Evolutionary conservation across 2,888 invertebrate genomes (phyloP).

Genomic region (Argyresthia goedartella): DNA sequence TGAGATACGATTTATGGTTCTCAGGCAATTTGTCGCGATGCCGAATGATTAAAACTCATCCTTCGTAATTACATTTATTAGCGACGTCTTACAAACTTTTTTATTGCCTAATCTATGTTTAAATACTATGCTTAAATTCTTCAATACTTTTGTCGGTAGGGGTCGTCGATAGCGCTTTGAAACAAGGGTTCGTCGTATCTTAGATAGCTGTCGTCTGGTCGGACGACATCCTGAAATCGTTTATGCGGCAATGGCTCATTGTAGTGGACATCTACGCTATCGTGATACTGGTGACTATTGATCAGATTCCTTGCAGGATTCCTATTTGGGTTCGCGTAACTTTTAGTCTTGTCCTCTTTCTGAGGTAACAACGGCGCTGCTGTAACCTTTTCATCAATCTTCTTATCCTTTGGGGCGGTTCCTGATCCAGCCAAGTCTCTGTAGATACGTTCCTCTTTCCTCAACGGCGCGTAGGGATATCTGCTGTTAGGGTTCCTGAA

Average conservation of each 20-base stretch:
- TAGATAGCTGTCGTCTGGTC: constrained; percentile 48
- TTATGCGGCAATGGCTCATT: constrained; percentile 45
- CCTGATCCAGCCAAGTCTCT: constrained; percentile 54
- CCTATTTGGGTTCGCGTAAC: constrained; percentile 13
- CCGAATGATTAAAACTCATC: constrained; percentile 45
- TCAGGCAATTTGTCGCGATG: constrained; percentile 63
- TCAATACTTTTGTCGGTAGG: constrained; percentile 58
- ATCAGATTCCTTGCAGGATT: constrained; percentile 39
- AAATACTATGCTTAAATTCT: background rate
- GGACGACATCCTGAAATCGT: constrained; percentile 39
- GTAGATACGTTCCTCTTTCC: constrained; percentile 59
- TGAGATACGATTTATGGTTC: constrained; percentile 49
- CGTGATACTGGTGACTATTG: constrained; percentile 62
- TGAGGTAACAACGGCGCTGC: constrained; percentile 55
- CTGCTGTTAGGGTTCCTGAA: constrained; percentile 47
- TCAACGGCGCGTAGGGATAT: constrained; percentile 52
- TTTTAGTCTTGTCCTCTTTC: constrained; percentile 41
- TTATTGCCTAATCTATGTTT: background rate
- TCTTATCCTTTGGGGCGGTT: constrained; percentile 49
- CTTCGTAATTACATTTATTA: constrained; percentile 61
- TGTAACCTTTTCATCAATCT: constrained; percentile 55
- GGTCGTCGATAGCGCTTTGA: constrained; percentile 51
- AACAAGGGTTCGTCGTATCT: constrained; percentile 57
- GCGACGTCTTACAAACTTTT: constrained; percentile 29
- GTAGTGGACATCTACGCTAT: constrained; percentile 31